phyloP scores from a whole-genome alignment of 2,113 vertebrate genomes.

The Neotragus pygmaeus region DNA sequence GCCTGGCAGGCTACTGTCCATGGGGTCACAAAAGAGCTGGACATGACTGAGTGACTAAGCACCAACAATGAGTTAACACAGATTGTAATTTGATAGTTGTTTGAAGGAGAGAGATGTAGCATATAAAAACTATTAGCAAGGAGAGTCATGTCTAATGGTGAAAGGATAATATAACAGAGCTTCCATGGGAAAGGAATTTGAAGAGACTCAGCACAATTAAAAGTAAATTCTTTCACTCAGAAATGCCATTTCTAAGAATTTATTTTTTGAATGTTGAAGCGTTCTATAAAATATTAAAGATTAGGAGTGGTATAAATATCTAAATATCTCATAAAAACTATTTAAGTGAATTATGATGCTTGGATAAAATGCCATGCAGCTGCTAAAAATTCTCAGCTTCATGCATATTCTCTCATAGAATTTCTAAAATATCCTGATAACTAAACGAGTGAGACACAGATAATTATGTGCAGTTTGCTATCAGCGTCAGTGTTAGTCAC shows the following conservation, averaged over 20 bases:
- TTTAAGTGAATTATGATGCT: not conserved
- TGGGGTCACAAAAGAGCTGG: not conserved
- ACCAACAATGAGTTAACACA: not conserved
- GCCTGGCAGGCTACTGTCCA: not conserved
- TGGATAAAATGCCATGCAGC: not conserved
- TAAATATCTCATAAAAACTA: not conserved
- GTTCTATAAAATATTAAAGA: not conserved
- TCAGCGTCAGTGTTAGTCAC: not conserved
- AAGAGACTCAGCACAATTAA: not conserved
- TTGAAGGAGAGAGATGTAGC: not conserved
- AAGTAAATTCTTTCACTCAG: not conserved
- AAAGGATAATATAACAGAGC: fast-evolving
- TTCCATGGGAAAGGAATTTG: not conserved
- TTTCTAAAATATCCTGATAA: not conserved
- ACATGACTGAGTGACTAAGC: not conserved
- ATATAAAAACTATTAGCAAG: not conserved
- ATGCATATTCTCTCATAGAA: fast-evolving
- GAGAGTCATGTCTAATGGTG: not conserved
- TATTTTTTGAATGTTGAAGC: not conserved
- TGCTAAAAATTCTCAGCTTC: not conserved
- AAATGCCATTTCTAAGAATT: not conserved
- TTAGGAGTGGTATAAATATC: not conserved
- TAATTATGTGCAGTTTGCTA: not conserved
- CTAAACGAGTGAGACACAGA: not conserved
- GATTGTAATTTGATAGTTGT: not conserved